A percentile compares a stretch with the other conserved stretches of the same genome.
Conservation (phyloP, 30 jellyfish, hydroid and myxozoan genomes). For the Aurelia sp. region DNA sequence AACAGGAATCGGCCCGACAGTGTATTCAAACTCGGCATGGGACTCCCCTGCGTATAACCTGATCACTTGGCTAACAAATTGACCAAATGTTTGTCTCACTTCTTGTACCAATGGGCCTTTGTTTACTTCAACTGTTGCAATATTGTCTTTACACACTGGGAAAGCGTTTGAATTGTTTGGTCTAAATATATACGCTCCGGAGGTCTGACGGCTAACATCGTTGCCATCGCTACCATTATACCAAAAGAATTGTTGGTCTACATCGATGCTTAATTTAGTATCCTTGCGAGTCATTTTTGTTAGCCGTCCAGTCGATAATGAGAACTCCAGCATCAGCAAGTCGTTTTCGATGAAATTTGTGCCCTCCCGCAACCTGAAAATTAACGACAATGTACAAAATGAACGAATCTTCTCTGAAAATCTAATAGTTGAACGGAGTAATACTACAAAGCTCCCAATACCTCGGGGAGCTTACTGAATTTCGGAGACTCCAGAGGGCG, state of each 20-base stretch:
- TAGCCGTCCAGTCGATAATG: slow-evolving; percentile 58
- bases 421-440: too few relatives aligned
- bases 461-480: too few relatives aligned
- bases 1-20: slow-evolving; percentile 96
- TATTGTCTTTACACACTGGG: slow-evolving; percentile 60
- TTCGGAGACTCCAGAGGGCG: too few relatives aligned
- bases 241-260: slow-evolving; percentile 96
- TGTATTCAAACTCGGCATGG: slow-evolving; percentile 88
- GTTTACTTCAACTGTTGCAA: slow-evolving; percentile 57
- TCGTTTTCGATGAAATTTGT: too few relatives aligned
- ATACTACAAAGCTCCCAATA: too few relatives aligned
- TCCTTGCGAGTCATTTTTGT: slow-evolving; percentile 70
- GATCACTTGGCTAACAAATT: slow-evolving; percentile 88
- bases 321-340: too few relatives aligned
- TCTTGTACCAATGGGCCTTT: slow-evolving; percentile 87
- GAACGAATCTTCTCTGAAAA: too few relatives aligned
- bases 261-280: slow-evolving; percentile 55
- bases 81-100: slow-evolving; percentile 90
- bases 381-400: too few relatives aligned
- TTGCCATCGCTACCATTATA: slow-evolving; percentile 90
- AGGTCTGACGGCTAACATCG: slow-evolving; percentile 85
- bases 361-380: too few relatives aligned
- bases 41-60: slow-evolving; percentile 77
- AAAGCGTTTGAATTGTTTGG: slow-evolving; percentile 79
- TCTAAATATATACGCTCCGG: slow-evolving; percentile 96